Percentiles rank a stretch among this genome's conserved stretches.
Evolutionary conservation across 2,888 invertebrate species (phyloP).

Genomic region (Tetheella fluctuosa): DNA sequence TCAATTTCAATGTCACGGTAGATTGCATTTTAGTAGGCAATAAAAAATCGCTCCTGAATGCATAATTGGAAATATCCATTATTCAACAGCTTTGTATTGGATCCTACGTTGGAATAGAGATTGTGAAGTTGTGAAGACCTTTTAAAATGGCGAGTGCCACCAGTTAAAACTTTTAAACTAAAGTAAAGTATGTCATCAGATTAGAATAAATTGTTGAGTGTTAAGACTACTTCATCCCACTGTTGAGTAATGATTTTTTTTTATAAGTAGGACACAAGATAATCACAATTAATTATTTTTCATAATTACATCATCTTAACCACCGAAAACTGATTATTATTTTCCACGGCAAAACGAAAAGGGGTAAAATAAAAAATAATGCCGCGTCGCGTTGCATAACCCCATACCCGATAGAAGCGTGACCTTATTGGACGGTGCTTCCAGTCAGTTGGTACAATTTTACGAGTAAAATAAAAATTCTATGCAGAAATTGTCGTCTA

Average conservation of each 20-base stretch:
- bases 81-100: neutral
- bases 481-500: neutral
- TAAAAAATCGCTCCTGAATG: neutral
- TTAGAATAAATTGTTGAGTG: too few relatives aligned
- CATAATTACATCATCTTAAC: too few relatives aligned
- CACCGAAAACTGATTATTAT: neutral
- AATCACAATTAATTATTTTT: too few relatives aligned
- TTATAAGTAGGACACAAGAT: too few relatives aligned
- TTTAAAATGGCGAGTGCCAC: too few relatives aligned
- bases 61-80: neutral
- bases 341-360: too few relatives aligned
- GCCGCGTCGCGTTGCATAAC: neutral
- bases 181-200: too few relatives aligned
- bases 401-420: neutral
- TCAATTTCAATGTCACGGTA: conserved; percentile 1
- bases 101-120: neutral
- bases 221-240: too few relatives aligned
- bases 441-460: neutral
- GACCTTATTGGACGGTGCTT: neutral
- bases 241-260: too few relatives aligned
- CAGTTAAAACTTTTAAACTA: too few relatives aligned
- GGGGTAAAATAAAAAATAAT: too few relatives aligned
- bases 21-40: conserved; percentile 3
- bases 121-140: neutral
- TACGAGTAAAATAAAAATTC: neutral